Conservation (phyloP, 1,140 invertebrate genomes). For the Gryllus bimaculatus region DNA sequence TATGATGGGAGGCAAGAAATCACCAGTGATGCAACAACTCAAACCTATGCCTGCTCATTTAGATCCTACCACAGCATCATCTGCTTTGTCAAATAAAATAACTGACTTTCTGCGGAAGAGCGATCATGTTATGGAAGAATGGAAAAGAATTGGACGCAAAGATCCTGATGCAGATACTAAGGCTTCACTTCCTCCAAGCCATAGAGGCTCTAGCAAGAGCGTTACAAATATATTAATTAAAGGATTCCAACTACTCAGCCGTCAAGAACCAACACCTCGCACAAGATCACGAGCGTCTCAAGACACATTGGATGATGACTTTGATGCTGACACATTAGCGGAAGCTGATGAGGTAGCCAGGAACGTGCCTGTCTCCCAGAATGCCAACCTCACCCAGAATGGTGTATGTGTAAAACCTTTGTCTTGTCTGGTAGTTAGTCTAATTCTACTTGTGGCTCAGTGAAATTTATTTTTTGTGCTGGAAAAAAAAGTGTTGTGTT, state of each 20-base stretch:
- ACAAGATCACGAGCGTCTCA: neutral
- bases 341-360: constrained; percentile 47
- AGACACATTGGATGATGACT: constrained; percentile 4
- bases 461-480: too few species aligned
- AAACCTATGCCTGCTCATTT: constrained; percentile 59
- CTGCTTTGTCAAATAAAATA: constrained; percentile 62
- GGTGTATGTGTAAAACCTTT: neutral
- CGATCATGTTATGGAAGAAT: constrained; percentile 77
- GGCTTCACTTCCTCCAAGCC: neutral
- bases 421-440: neutral
- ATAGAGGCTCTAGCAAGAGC: constrained; percentile 42
- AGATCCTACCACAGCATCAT: constrained; percentile 63
- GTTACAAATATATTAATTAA: constrained; percentile 70
- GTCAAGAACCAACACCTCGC: neutral
- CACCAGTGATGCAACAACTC: constrained; percentile 39
- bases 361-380: neutral
- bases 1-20: constrained; percentile 57
- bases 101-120: constrained; percentile 68
- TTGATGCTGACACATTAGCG: constrained; percentile 41
- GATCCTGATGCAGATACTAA: constrained; percentile 29
- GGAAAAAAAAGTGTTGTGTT: too few species aligned
- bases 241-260: constrained; percentile 60
- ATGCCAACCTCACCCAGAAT: neutral
- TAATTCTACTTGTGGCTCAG: neutral
- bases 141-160: constrained; percentile 53